A percentile compares a stretch with the other conserved stretches of the same genome.
These are phyloP conservation scores for Phoxinus phoxinus DNA, from an alignment of 2,113 vertebrate species.

Conservation along the genomic window DNA sequence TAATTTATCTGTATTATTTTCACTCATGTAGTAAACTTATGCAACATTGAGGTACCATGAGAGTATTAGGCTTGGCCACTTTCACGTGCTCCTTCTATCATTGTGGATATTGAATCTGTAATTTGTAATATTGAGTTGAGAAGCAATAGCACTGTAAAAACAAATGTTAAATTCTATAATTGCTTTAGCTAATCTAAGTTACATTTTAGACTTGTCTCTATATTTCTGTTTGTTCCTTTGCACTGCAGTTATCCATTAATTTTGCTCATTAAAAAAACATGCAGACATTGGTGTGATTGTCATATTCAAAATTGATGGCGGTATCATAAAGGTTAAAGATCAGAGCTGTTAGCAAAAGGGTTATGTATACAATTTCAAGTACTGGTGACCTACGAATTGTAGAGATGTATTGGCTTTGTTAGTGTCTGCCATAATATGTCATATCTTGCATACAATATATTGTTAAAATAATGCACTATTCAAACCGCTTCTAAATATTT, in stretches of 20 bases:
- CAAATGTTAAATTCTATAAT: neutral
- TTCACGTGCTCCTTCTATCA: constrained; percentile 1
- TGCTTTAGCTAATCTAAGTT: neutral
- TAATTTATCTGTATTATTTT: neutral
- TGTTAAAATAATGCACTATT: neutral
- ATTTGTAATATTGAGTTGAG: neutral
- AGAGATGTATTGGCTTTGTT: neutral
- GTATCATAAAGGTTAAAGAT: neutral
- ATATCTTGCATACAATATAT: neutral
- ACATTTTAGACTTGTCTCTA: neutral
- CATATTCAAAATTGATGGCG: neutral
- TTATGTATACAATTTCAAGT: neutral
- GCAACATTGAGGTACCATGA: neutral
- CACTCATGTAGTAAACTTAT: neutral
- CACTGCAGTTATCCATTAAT: neutral
- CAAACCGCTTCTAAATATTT: neutral
- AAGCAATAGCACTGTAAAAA: neutral
- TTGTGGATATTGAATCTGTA: constrained; percentile 12
- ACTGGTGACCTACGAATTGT: neutral
- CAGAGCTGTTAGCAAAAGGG: neutral
- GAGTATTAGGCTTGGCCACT: neutral
- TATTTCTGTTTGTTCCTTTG: constrained; percentile 4
- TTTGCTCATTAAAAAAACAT: neutral
- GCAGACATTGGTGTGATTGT: neutral
- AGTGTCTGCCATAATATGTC: neutral